These are phyloP conservation scores for Neoascia interrupta DNA, from an alignment of 2,888 invertebrate species.

Conservation along the genomic window DNA sequence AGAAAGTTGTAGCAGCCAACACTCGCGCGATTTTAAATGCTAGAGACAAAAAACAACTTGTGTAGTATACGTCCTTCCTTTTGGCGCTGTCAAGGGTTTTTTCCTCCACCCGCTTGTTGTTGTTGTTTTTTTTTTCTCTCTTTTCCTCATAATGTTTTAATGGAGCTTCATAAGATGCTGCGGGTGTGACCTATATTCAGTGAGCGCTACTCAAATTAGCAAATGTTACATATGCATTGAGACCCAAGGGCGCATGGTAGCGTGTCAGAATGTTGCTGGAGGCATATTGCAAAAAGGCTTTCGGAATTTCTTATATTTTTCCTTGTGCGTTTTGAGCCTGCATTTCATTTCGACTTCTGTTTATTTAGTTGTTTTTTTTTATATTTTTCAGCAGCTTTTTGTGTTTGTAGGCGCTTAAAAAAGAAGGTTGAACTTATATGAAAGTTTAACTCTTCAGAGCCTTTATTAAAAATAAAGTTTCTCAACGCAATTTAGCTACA, in stretches of 20 bases:
- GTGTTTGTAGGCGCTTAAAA: no score
- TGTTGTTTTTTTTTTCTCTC: constrained; percentile 8
- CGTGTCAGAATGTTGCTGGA: not conserved
- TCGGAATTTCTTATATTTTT: constrained; percentile 50
- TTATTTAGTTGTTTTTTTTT: not conserved
- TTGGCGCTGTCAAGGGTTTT: constrained; percentile 43
- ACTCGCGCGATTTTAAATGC: constrained; percentile 50
- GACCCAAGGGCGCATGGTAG: constrained; percentile 50
- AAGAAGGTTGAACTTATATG: constrained; percentile 39
- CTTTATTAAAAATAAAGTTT: constrained; percentile 65
- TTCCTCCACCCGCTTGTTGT: no score
- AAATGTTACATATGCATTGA: constrained; percentile 61
- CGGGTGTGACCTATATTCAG: constrained; percentile 62
- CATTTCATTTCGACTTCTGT: constrained; percentile 18
- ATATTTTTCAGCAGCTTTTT: no score
- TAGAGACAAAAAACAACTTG: constrained; percentile 57
- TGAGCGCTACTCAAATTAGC: constrained; percentile 62
- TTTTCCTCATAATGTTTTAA: constrained; percentile 39
- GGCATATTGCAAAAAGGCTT: constrained; percentile 46
- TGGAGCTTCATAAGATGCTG: constrained; percentile 37
- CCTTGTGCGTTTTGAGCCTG: constrained; percentile 39
- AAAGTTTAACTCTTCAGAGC: constrained; percentile 49
- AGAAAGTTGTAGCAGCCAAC: constrained; percentile 46
- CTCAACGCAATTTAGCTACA: constrained; percentile 59
- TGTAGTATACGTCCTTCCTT: constrained; percentile 53